Percentiles rank a stretch among this genome's conserved stretches.
Evolutionary conservation across 2,797 vertebrate genomes (phyloP).

Genomic region (Chaunax sp.): DNA sequence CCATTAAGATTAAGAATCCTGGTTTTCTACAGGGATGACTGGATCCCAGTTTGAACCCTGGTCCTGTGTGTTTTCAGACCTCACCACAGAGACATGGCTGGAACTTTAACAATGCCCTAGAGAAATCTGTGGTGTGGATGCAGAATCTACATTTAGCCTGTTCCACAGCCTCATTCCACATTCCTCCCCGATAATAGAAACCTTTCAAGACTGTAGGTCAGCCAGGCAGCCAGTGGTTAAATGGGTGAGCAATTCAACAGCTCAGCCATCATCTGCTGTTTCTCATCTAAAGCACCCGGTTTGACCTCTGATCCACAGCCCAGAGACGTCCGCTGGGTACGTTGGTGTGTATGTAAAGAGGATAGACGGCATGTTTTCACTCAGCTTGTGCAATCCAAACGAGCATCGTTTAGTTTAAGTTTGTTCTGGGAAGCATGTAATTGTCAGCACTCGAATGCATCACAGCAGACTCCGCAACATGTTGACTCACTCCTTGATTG

Average conservation of each 20-base stretch:
- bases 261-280: constrained; percentile 29
- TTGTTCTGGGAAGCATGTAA: constrained; percentile 6
- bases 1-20: constrained; percentile 27
- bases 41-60: constrained; percentile 34
- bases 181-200: constrained; percentile 67
- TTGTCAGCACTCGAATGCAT: constrained; percentile 7
- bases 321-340: constrained; percentile 10
- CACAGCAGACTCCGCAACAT: constrained; percentile 12
- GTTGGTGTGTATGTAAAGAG: background rate
- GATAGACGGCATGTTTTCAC: constrained; percentile 7
- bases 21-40: constrained; percentile 18
- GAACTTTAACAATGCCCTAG: constrained; percentile 64
- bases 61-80: constrained; percentile 35
- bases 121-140: constrained; percentile 69
- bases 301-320: background rate
- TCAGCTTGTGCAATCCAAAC: background rate
- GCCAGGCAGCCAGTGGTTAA: constrained; percentile 40
- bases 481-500: constrained; percentile 26
- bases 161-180: constrained; percentile 53
- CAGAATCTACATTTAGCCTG: constrained; percentile 72
- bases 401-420: constrained; percentile 15
- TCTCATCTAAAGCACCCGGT: constrained; percentile 15
- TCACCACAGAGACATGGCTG: constrained; percentile 63
- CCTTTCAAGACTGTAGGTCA: constrained; percentile 39
- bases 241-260: constrained; percentile 13